Percentiles rank a stretch among this genome's conserved stretches.
Evolutionary conservation across 2,113 vertebrate genomes (phyloP).

Genomic region (Lagopus muta): DNA sequence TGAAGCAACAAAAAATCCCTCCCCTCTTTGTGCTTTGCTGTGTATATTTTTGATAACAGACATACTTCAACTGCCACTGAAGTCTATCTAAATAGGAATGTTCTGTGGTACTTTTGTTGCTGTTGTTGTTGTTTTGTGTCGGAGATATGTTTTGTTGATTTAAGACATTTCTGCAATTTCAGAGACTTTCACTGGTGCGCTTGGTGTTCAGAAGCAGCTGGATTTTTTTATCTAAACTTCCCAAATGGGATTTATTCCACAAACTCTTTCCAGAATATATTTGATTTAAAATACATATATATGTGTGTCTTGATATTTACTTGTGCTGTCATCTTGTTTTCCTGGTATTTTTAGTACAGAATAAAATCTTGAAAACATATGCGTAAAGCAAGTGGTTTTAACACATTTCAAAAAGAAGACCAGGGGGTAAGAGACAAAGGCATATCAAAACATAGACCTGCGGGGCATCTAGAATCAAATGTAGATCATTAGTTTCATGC

Average conservation of each 20-base stretch:
- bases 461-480: not conserved
- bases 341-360: constrained; percentile 16
- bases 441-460: not conserved
- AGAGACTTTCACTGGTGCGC: not conserved
- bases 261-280: not conserved
- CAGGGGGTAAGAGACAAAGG: not conserved
- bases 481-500: not conserved
- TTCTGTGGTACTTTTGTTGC: constrained; percentile 43
- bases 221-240: constrained; percentile 40
- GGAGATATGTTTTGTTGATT: constrained; percentile 30
- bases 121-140: constrained; percentile 21
- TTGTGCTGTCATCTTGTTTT: constrained; percentile 8
- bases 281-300: too few species aligned
- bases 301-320: not conserved
- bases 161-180: constrained; percentile 17
- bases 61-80: not conserved
- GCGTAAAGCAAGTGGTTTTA: not conserved
- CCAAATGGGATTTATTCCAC: constrained; percentile 48
- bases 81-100: constrained; percentile 29
- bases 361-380: constrained; percentile 5
- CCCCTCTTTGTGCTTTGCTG: not conserved
- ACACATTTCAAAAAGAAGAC: not conserved
- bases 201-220: constrained; percentile 45
- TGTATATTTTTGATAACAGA: not conserved
- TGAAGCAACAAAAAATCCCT: constrained; percentile 34